Percentiles rank a stretch among this genome's conserved stretches.
These are phyloP conservation scores for Drosophila bifasciata DNA, from an alignment of 1,140 invertebrate species.

Conservation along the genomic window DNA sequence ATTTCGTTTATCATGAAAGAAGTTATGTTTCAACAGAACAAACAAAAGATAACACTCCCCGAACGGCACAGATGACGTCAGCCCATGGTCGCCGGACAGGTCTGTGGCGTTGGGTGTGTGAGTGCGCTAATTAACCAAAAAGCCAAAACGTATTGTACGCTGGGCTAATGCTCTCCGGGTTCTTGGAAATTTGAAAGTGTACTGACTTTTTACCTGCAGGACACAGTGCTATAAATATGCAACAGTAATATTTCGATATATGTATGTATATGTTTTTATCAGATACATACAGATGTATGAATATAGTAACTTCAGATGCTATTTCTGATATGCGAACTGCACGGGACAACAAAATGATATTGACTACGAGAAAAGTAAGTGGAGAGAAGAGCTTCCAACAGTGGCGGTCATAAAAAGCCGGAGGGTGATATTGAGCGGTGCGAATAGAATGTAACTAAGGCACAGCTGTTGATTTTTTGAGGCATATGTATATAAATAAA, in stretches of 20 bases:
- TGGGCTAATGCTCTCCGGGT: constrained; percentile 12
- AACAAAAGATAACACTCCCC: constrained; percentile 63
- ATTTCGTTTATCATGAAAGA: constrained; percentile 30
- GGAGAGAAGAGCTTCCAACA: constrained; percentile 35
- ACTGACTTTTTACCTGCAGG: constrained; percentile 54
- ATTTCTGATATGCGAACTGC: constrained; percentile 51
- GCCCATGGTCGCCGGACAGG: constrained; percentile 14
- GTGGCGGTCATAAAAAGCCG: constrained; percentile 38
- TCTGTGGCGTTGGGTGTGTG: constrained; percentile 33
- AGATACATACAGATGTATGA: constrained; percentile 19
- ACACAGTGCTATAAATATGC: constrained; percentile 41
- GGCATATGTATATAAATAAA: constrained; percentile 8
- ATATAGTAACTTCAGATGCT: constrained; percentile 41
- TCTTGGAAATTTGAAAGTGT: constrained; percentile 21
- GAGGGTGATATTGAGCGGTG: neutral
- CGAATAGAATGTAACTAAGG: constrained; percentile 18
- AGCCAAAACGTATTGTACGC: constrained; percentile 28
- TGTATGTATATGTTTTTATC: constrained; percentile 3
- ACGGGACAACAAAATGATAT: constrained; percentile 69
- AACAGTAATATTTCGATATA: constrained; percentile 37
- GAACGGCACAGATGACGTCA: constrained; percentile 58
- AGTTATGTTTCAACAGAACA: constrained; percentile 46
- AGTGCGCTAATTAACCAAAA: constrained; percentile 67
- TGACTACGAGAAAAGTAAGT: constrained; percentile 37
- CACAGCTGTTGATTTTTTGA: constrained; percentile 30